Evolutionary conservation across 1,140 invertebrate species (phyloP), one percentile per base, ranked within the genome.

Genomic region (Drosophila micromelanica): DNA sequence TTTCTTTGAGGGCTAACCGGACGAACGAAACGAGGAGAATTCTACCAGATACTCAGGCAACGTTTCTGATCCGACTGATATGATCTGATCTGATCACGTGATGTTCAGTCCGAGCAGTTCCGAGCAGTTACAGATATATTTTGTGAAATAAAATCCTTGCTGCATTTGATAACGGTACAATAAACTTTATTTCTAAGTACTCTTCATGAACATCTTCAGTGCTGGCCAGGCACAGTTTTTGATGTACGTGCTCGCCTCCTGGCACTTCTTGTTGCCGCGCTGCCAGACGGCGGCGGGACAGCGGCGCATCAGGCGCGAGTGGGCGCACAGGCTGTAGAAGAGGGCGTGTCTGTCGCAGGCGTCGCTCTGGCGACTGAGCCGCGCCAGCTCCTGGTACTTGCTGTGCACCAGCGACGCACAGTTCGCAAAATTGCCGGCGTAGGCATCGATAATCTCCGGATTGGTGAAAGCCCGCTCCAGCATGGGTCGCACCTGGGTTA

Each of bases 71-170:
- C 1, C n/a, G n/a, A n/a, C n/a, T n/a, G n/a, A n/a, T n/a, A n/a
- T n/a, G n/a, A n/a, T n/a, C n/a, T n/a, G n/a, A n/a, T n/a, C n/a
- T n/a, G n/a, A n/a, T n/a, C 90, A 91, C 13, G 67, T 92, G 6
- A 71, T 91, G 61, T 90, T 92, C 91, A 94, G 94, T 17, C 94
- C 94, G 13, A 94, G 93, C 43, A 92, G 93, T 37, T 94, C 94
- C 0, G 90, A 78, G 11, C 4, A 62, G 57, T 55, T n/a, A n/a
- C n/a, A n/a, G n/a, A n/a, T n/a, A n/a, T 93, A 93, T 65, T 49
- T 74, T 3, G 30, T 55, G 5, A 68, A 71, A 13, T 93, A 92
- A 60, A 2, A 48, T 4, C 64, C 46, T 20, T 91, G 11, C 56
- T 91, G 20, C 76, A 89, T 49, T 15, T 89, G n/a, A 91, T 91